Conservation (phyloP, 2,888 invertebrate genomes). For the Fissipunctia ypsillon region DNA sequence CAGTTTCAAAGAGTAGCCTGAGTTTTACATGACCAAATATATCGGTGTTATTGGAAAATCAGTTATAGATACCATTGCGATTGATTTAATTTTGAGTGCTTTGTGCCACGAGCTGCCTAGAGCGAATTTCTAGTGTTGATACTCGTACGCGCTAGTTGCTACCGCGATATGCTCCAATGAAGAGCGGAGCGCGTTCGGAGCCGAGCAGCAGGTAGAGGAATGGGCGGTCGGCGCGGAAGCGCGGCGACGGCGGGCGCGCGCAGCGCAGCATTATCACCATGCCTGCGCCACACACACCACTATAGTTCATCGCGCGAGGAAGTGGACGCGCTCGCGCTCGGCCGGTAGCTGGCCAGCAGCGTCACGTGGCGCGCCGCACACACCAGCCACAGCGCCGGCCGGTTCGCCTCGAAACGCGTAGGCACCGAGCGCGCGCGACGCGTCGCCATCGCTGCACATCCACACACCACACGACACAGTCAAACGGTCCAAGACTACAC, state of each 20-base stretch:
- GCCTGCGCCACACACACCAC: slow-evolving; percentile 77
- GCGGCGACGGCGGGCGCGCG: slow-evolving; percentile 72
- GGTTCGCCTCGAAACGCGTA: slow-evolving; percentile 75
- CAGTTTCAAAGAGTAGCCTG: neutral
- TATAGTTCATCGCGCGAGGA: slow-evolving; percentile 77
- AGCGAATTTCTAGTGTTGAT: slow-evolving; percentile 26
- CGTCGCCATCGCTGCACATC: slow-evolving; percentile 73
- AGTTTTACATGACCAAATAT: neutral
- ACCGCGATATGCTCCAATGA: slow-evolving; percentile 80
- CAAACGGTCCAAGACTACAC: slow-evolving; percentile 56
- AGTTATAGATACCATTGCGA: slow-evolving; percentile 32
- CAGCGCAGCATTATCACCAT: slow-evolving; percentile 86
- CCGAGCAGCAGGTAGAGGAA: slow-evolving; percentile 82
- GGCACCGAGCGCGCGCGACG: slow-evolving; percentile 76
- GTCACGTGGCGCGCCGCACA: slow-evolving; percentile 66
- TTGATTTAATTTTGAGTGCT: neutral
- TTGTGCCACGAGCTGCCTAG: slow-evolving; percentile 10
- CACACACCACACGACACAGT: slow-evolving; percentile 67
- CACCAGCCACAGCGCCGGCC: slow-evolving; percentile 82
- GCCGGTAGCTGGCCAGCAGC: slow-evolving; percentile 71
- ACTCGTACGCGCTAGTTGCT: slow-evolving; percentile 43
- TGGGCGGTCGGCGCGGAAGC: slow-evolving; percentile 84
- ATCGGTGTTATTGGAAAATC: neutral
- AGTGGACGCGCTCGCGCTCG: slow-evolving; percentile 43
- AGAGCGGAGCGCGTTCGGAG: slow-evolving; percentile 72